These are phyloP conservation scores for Xenus cinereus DNA, from an alignment of 2,113 vertebrate species.

Conservation along the genomic window DNA sequence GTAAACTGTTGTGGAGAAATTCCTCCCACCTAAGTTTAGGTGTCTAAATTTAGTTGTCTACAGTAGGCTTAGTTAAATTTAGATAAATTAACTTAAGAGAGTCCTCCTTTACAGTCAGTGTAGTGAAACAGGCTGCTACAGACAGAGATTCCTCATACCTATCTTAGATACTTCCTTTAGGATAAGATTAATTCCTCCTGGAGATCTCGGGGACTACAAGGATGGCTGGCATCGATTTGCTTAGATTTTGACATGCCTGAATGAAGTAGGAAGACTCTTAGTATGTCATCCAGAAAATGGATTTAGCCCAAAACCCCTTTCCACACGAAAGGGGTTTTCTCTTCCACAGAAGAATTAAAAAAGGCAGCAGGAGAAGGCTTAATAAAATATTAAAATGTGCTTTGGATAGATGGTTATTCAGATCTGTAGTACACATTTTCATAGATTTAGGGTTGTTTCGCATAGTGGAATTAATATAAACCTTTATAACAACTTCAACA, in stretches of 20 bases:
- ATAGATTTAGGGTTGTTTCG: not conserved
- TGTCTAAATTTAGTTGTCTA: slow-evolving; percentile 48
- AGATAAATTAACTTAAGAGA: not conserved
- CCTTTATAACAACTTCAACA: not conserved
- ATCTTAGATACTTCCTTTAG: not conserved
- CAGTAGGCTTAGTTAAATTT: slow-evolving; percentile 42
- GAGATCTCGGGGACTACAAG: not conserved
- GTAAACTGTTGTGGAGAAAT: slow-evolving; percentile 51
- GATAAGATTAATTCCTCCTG: not conserved
- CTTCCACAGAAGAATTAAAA: not conserved
- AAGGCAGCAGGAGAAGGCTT: not conserved
- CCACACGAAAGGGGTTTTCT: too few species aligned
- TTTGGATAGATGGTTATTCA: not conserved
- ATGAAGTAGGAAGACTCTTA: not conserved
- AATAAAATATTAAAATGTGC: not conserved
- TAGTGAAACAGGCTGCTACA: not conserved
- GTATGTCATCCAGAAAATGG: not conserved
- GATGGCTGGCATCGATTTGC: not conserved
- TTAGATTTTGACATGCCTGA: not conserved
- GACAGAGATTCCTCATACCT: not conserved
- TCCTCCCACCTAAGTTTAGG: slow-evolving; percentile 59
- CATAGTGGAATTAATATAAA: not conserved
- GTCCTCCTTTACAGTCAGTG: not conserved
- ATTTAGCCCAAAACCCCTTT: not conserved
- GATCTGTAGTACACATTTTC: not conserved